These are phyloP conservation scores for Regulus satrapa DNA, from an alignment of 2,113 vertebrate species.

Conservation along the genomic window DNA sequence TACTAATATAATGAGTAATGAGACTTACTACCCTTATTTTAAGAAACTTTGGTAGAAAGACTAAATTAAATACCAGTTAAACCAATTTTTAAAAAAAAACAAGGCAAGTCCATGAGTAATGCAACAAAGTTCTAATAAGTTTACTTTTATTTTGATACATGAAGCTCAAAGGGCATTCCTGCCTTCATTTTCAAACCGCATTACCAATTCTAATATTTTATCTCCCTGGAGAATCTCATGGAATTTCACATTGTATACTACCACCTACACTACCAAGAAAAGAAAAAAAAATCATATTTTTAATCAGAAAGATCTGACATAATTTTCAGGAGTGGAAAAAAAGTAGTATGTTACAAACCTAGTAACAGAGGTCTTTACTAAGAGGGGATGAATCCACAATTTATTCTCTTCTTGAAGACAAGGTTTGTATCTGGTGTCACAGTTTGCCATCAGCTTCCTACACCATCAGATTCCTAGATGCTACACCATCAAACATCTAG, in stretches of 20 bases:
- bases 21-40: not conserved
- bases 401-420: not conserved
- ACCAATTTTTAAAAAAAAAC: not conserved
- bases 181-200: not conserved
- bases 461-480: not conserved
- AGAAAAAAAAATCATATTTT: not conserved
- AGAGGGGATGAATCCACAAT: not conserved
- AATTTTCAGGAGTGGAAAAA: not conserved
- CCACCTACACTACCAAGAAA: not conserved
- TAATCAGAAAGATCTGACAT: not conserved
- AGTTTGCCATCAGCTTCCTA: not conserved
- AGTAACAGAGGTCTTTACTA: not conserved
- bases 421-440: not conserved
- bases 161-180: not conserved
- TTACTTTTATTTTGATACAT: not conserved
- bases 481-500: not conserved
- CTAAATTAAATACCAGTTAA: not conserved
- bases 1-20: not conserved
- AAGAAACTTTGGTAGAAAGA: not conserved
- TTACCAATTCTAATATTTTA: not conserved
- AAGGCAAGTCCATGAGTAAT: not conserved
- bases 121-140: not conserved
- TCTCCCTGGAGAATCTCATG: not conserved
- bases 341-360: not conserved
- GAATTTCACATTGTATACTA: not conserved